These are phyloP conservation scores for Ahaetulla prasina DNA, from an alignment of 2,113 vertebrate genomes.

Conservation along the genomic window DNA sequence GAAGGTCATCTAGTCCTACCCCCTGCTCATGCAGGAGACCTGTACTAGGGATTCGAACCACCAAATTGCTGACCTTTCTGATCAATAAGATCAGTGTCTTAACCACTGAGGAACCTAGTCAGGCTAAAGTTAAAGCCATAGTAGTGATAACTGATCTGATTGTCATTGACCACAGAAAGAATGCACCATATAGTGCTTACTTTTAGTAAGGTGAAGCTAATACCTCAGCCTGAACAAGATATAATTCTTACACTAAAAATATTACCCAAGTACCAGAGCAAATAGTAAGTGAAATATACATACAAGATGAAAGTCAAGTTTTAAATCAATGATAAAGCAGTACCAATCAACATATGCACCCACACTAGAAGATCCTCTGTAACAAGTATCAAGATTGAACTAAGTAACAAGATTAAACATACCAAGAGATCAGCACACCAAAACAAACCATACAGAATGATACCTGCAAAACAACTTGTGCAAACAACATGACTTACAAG, in stretches of 20 bases:
- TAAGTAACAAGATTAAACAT: too few relatives aligned
- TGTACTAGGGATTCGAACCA: too few relatives aligned
- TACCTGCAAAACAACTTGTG: background rate
- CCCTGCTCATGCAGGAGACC: too few relatives aligned
- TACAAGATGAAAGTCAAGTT: background rate
- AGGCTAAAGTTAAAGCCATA: background rate
- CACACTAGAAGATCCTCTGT: background rate
- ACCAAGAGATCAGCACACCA: too few relatives aligned
- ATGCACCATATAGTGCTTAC: background rate
- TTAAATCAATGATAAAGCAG: background rate
- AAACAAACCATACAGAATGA: background rate
- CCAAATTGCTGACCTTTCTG: too few relatives aligned
- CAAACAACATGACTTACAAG: background rate
- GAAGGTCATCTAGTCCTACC: too few relatives aligned
- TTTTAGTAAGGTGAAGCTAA: background rate
- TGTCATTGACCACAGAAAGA: background rate
- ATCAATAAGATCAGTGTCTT: too few relatives aligned
- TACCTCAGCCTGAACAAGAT: background rate
- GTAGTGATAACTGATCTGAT: background rate
- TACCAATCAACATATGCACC: background rate
- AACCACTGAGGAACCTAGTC: too few relatives aligned
- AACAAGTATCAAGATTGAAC: too few relatives aligned
- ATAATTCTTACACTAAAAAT: background rate
- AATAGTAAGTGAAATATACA: background rate
- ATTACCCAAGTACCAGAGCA: background rate